These are phyloP conservation scores for Molossus molossus DNA, from an alignment of 2,797 vertebrate species.

Conservation along the genomic window DNA sequence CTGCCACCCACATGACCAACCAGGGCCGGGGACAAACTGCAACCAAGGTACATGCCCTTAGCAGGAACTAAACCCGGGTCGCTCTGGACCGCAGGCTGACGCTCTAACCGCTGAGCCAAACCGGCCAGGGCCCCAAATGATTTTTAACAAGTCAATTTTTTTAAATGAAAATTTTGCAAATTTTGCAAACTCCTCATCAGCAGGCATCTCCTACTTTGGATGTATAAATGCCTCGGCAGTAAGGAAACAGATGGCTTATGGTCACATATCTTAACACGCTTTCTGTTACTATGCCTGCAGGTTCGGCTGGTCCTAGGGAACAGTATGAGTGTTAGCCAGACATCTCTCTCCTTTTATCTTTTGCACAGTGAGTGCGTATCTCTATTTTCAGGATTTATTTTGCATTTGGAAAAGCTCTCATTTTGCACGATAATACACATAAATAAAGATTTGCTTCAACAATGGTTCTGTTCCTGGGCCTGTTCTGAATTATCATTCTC, in stretches of 20 bases:
- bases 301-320: background rate
- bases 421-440: background rate
- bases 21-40: too few relatives aligned
- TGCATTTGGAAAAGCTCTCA: background rate
- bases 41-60: too few relatives aligned
- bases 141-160: background rate
- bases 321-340: background rate
- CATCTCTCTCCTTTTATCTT: background rate
- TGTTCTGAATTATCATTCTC: background rate
- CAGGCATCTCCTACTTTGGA: background rate
- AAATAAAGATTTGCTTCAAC: background rate
- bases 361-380: background rate
- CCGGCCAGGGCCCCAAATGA: background rate
- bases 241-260: background rate
- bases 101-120: too few relatives aligned
- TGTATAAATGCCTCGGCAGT: background rate
- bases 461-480: background rate
- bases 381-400: background rate
- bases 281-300: background rate
- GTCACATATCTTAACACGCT: background rate
- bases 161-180: conserved; percentile 3
- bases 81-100: too few relatives aligned
- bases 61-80: too few relatives aligned
- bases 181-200: background rate
- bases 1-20: too few relatives aligned